These are phyloP conservation scores for Unio delphinus DNA, from an alignment of 2,888 invertebrate genomes.

Conservation along the genomic window DNA sequence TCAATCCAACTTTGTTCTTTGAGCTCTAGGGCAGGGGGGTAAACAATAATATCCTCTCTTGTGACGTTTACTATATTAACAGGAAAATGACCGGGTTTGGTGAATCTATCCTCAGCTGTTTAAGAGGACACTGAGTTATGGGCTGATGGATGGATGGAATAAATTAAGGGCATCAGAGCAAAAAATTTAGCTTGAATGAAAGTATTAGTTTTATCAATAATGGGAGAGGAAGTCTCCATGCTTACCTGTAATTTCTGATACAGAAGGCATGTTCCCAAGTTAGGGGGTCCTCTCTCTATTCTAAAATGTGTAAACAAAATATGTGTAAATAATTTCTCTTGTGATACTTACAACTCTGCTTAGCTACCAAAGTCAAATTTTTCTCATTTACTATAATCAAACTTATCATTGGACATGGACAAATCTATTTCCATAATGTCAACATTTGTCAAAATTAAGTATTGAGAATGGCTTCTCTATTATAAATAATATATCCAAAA, in stretches of 20 bases:
- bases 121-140: no score
- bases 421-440: background rate
- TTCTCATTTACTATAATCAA: background rate
- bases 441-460: background rate
- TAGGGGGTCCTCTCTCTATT: slow-evolving; percentile 85
- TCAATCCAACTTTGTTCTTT: no score
- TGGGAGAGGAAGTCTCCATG: background rate
- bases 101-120: no score
- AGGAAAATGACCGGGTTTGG: no score
- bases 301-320: slow-evolving; percentile 35
- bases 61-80: no score
- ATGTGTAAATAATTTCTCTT: background rate
- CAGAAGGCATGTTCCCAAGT: slow-evolving; percentile 89
- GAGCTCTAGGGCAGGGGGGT: no score
- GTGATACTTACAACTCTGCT: background rate
- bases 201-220: background rate
- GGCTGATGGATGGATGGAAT: no score
- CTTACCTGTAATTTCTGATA: slow-evolving; percentile 91
- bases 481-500: no score
- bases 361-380: background rate
- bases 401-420: no score
- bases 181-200: background rate
- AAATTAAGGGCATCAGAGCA: no score
- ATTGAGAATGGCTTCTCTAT: no score
- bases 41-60: no score